phyloP scores from a whole-genome alignment of 2,888 invertebrate species.

The Crioceris asparagi region DNA sequence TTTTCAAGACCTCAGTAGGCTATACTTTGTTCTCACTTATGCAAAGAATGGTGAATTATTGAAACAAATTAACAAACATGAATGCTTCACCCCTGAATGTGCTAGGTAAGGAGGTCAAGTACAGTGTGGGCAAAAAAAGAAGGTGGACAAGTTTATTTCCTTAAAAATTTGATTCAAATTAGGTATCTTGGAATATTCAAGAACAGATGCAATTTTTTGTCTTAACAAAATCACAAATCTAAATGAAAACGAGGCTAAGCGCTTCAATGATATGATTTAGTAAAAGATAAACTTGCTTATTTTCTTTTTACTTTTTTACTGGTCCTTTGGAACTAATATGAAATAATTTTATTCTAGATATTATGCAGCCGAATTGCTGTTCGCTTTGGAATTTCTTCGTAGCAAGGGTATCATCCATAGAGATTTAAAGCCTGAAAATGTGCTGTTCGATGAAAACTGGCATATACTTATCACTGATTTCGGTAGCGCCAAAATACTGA shows the following conservation, averaged over 20 bases:
- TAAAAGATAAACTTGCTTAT: no score
- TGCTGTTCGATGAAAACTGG: slow-evolving; percentile 89
- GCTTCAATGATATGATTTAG: no score
- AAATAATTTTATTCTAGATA: no score
- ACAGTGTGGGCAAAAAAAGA: no score
- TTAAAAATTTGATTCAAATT: no score
- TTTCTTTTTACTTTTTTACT: no score
- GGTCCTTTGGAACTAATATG: slow-evolving; percentile 65
- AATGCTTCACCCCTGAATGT: slow-evolving; percentile 79
- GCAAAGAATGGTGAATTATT: slow-evolving; percentile 92
- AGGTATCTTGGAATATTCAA: no score
- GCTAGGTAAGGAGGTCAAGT: no score
- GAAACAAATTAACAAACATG: slow-evolving; percentile 82
- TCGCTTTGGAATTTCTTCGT: slow-evolving; percentile 87
- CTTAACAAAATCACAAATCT: no score
- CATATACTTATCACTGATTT: slow-evolving; percentile 96
- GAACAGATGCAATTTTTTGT: no score
- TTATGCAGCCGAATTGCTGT: slow-evolving; percentile 87
- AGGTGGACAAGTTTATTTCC: no score
- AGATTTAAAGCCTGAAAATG: slow-evolving; percentile 97
- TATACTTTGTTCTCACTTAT: slow-evolving; percentile 93
- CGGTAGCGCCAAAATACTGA: slow-evolving; percentile 84
- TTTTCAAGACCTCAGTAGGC: slow-evolving; percentile 85
- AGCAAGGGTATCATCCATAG: slow-evolving; percentile 83
- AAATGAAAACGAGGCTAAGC: no score